Percentiles rank a stretch among this genome's conserved stretches.
Evolutionary conservation across 1,140 invertebrate species (phyloP).

Genomic region (Pachyrhynchus sulphureomaculatus): DNA sequence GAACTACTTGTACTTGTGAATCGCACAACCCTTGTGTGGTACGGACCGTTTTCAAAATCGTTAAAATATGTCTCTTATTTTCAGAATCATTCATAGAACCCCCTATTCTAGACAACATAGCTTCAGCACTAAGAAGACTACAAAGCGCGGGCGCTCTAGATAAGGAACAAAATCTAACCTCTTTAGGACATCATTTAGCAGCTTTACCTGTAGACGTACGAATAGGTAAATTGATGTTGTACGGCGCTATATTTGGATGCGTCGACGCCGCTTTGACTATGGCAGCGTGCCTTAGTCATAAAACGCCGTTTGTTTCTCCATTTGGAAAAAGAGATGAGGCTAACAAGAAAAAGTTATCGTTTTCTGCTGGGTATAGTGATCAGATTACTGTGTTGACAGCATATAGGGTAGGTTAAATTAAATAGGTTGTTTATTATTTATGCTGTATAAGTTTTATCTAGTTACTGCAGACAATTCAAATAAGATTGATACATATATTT

Average conservation of each 20-base stretch:
- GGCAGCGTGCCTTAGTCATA: slow-evolving; percentile 84
- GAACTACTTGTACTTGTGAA: too few relatives aligned
- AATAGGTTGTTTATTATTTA: neutral
- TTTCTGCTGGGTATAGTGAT: slow-evolving; percentile 74
- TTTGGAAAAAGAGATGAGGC: slow-evolving; percentile 74
- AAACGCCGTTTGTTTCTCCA: slow-evolving; percentile 77
- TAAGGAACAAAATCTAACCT: slow-evolving; percentile 74
- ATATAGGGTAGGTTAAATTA: slow-evolving; percentile 62
- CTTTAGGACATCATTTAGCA: slow-evolving; percentile 85
- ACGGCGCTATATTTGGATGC: slow-evolving; percentile 90
- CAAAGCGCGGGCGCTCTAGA: slow-evolving; percentile 87
- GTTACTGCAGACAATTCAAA: too few relatives aligned
- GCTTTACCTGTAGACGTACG: slow-evolving; percentile 88
- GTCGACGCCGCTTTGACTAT: slow-evolving; percentile 92
- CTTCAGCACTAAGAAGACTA: slow-evolving; percentile 72
- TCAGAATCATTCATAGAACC: slow-evolving; percentile 73
- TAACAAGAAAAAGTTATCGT: slow-evolving; percentile 70
- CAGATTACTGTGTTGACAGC: slow-evolving; percentile 78
- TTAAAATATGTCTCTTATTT: too few relatives aligned
- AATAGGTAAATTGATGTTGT: slow-evolving; percentile 82
- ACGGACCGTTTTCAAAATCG: too few relatives aligned
- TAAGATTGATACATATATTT: too few relatives aligned
- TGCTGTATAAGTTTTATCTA: too few relatives aligned
- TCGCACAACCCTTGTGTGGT: too few relatives aligned
- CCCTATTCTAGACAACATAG: slow-evolving; percentile 74